These are phyloP conservation scores for Campylorhamphus procurvoides DNA, from an alignment of 2,113 vertebrate species.

Conservation along the genomic window DNA sequence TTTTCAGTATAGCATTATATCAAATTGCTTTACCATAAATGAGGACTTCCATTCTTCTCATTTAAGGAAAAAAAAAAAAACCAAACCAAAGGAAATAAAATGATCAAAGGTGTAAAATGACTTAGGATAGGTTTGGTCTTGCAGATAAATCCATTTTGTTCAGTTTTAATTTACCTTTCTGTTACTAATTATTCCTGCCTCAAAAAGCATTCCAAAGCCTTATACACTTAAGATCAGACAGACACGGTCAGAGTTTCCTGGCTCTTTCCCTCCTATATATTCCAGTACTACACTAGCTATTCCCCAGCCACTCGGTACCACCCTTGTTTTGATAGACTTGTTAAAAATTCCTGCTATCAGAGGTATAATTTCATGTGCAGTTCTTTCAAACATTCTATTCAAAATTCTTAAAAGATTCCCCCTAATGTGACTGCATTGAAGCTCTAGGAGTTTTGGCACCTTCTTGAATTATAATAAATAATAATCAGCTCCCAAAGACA, in stretches of 20 bases:
- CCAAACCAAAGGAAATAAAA: neutral
- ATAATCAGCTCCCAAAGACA: neutral
- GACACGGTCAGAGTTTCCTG: neutral
- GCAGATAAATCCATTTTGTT: neutral
- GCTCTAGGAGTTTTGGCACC: neutral
- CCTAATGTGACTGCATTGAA: neutral
- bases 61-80: neutral
- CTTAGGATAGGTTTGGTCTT: neutral
- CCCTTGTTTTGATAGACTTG: neutral
- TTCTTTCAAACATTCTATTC: neutral
- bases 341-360: conserved; percentile 2
- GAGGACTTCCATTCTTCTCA: neutral
- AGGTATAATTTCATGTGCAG: neutral
- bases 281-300: neutral
- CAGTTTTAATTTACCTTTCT: conserved; percentile 15
- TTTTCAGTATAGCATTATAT: neutral
- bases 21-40: neutral
- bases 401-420: neutral
- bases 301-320: conserved; percentile 1
- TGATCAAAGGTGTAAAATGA: neutral
- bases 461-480: neutral
- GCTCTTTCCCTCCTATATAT: neutral
- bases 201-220: neutral
- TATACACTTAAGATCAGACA: neutral
- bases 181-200: conserved; percentile 3